Percentiles rank a stretch among this genome's conserved stretches.
These are phyloP conservation scores for Coecobrya sp. DNA, from an alignment of 2,888 invertebrate genomes.

Conservation along the genomic window DNA sequence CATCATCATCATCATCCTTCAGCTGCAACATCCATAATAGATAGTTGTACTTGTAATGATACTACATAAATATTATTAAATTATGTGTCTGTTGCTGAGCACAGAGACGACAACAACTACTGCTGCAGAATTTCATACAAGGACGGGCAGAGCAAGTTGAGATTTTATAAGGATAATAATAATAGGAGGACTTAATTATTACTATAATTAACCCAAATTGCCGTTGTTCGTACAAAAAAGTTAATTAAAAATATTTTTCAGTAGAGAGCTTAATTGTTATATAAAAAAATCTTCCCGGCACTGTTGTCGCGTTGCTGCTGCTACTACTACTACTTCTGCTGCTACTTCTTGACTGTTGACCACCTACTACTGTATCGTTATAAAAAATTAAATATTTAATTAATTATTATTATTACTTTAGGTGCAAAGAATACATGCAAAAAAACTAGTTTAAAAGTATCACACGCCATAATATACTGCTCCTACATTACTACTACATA, in stretches of 20 bases:
- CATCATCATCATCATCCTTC: neutral
- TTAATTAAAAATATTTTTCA: neutral
- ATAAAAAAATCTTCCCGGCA: slow-evolving; percentile 70
- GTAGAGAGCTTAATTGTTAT: neutral
- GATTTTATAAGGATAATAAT: neutral
- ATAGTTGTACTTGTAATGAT: neutral
- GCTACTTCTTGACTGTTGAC: no score
- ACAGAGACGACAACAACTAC: neutral
- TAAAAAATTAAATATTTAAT: no score
- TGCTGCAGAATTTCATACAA: no score
- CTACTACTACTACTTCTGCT: neutral
- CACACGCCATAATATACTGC: no score
- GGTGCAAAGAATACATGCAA: no score
- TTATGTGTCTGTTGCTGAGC: neutral
- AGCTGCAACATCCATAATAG: no score
- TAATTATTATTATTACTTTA: no score
- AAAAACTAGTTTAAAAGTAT: no score
- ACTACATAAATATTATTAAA: neutral
- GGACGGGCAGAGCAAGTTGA: neutral
- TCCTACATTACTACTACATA: no score
- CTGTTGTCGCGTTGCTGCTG: slow-evolving; percentile 54
- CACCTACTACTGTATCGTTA: no score
- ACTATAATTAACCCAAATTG: no score
- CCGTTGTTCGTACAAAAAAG: neutral
- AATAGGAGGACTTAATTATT: no score